A percentile compares a stretch with the other conserved stretches of the same genome.
phyloP scores from a whole-genome alignment of 2,888 invertebrate species.

The Hololepta plana region DNA sequence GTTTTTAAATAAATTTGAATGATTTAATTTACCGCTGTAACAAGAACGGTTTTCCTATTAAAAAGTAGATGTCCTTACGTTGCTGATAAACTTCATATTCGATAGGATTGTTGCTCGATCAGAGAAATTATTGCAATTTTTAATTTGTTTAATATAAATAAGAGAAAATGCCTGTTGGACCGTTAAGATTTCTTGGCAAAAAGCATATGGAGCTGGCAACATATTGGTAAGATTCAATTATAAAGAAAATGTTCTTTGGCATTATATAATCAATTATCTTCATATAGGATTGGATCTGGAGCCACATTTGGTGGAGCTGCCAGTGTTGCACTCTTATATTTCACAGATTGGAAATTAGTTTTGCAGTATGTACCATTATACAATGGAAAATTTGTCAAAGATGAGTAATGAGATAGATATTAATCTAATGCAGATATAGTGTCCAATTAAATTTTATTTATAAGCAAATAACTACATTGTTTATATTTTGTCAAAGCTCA shows the following conservation, averaged over 20 bases:
- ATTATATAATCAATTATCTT: slow-evolving; percentile 8
- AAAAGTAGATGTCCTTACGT: too few relatives aligned
- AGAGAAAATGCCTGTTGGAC: slow-evolving; percentile 6
- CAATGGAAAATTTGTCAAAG: slow-evolving; percentile 41
- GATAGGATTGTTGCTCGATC: too few relatives aligned
- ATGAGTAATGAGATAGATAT: slow-evolving; percentile 6
- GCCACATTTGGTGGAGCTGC: slow-evolving; percentile 45
- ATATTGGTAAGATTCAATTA: slow-evolving; percentile 20
- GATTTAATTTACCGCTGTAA: too few relatives aligned
- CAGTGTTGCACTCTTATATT: slow-evolving; percentile 42
- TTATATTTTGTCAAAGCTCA: too few relatives aligned
- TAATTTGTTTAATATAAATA: slow-evolving; percentile 1
- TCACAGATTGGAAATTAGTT: slow-evolving; percentile 64
- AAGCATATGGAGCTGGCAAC: slow-evolving; percentile 39
- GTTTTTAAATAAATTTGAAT: too few relatives aligned
- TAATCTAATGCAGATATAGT: slow-evolving; percentile 5
- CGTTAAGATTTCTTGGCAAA: slow-evolving; percentile 30
- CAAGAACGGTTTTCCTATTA: too few relatives aligned
- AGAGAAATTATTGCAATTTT: too few relatives aligned
- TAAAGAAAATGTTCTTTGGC: slow-evolving; percentile 5
- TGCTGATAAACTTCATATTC: too few relatives aligned
- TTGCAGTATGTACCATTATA: slow-evolving; percentile 59
- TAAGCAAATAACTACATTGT: slow-evolving; percentile 6
- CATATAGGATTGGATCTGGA: slow-evolving; percentile 38
- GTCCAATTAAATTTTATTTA: slow-evolving; percentile 4